Evolutionary conservation across 1,140 invertebrate species (phyloP).

Genomic region (Sitodiplosis mosellana): DNA sequence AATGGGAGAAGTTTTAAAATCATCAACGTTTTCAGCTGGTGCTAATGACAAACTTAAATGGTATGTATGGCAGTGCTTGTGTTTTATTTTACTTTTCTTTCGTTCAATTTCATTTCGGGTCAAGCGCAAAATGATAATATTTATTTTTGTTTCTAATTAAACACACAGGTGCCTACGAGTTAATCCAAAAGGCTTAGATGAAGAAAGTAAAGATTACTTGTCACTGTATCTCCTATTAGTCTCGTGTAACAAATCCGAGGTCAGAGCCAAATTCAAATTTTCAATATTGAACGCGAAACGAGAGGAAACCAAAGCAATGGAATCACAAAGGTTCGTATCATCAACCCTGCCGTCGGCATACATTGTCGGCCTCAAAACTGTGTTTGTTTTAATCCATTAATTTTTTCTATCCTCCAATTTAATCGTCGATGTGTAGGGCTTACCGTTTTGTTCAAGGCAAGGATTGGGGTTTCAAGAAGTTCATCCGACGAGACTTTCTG

Average conservation of each 20-base stretch:
- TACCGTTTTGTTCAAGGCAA: slow-evolving; percentile 99
- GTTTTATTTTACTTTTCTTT: slow-evolving; percentile 1
- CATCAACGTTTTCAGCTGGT: slow-evolving; percentile 96
- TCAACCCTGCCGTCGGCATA: too few species aligned
- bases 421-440: slow-evolving; percentile 34
- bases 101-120: slow-evolving; percentile 3
- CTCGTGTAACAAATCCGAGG: slow-evolving; percentile 98
- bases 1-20: slow-evolving; percentile 99
- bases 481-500: slow-evolving; percentile 93
- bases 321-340: slow-evolving; percentile 37
- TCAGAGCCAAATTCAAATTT: slow-evolving; percentile 99
- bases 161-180: slow-evolving; percentile 81
- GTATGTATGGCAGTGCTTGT: slow-evolving; percentile 42
- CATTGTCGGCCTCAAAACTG: too few species aligned
- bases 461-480: slow-evolving; percentile 99
- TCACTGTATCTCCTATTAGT: slow-evolving; percentile 96
- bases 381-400: not conserved
- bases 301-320: slow-evolving; percentile 99
- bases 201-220: slow-evolving; percentile 99
- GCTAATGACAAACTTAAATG: slow-evolving; percentile 99
- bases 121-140: too few species aligned
- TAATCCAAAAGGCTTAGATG: slow-evolving; percentile 97
- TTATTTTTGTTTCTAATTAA: slow-evolving; percentile 6
- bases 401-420: too few species aligned
- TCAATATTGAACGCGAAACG: slow-evolving; percentile 98